These are phyloP conservation scores for Heliopora coerulea DNA, from an alignment of 92 coral and sea anemone genomes.

Conservation along the genomic window DNA sequence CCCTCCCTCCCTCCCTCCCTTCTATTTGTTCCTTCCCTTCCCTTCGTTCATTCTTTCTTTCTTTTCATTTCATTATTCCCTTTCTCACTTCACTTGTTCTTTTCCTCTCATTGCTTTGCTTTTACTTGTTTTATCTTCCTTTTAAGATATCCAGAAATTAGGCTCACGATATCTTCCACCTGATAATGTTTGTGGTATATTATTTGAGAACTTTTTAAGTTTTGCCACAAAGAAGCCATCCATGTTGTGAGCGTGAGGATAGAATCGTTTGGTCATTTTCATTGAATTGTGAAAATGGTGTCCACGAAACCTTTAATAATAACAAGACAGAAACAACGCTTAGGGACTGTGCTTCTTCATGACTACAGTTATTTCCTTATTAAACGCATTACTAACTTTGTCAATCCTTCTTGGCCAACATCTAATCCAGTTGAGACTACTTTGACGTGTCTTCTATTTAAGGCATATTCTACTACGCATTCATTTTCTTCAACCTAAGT, in stretches of 20 bases:
- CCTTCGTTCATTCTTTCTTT: too few species aligned
- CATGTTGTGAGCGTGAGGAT: conserved; percentile 93
- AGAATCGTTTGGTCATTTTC: conserved; percentile 77
- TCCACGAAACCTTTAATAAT: conserved; percentile 72
- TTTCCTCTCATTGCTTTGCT: too few species aligned
- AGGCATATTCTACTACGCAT: conserved; percentile 84
- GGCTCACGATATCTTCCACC: background rate
- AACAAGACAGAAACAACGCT: too few species aligned
- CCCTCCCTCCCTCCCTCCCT: too few species aligned
- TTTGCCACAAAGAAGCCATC: conserved; percentile 97
- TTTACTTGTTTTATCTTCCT: too few species aligned
- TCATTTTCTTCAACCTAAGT: conserved; percentile 97
- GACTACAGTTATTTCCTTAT: background rate
- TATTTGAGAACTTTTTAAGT: conserved; percentile 93
- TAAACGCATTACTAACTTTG: conserved; percentile 53
- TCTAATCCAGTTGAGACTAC: conserved; percentile 92
- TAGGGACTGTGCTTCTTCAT: background rate
- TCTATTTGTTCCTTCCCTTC: too few species aligned
- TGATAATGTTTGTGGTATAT: conserved; percentile 54
- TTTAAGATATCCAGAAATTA: too few species aligned
- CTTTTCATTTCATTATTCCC: too few species aligned
- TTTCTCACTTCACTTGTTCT: too few species aligned
- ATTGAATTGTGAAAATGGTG: conserved; percentile 86
- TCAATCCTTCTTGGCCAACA: conserved; percentile 90
- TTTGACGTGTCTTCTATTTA: conserved; percentile 83